phyloP scores from a whole-genome alignment of 2,797 vertebrate species.

The Ciconia nigra region DNA sequence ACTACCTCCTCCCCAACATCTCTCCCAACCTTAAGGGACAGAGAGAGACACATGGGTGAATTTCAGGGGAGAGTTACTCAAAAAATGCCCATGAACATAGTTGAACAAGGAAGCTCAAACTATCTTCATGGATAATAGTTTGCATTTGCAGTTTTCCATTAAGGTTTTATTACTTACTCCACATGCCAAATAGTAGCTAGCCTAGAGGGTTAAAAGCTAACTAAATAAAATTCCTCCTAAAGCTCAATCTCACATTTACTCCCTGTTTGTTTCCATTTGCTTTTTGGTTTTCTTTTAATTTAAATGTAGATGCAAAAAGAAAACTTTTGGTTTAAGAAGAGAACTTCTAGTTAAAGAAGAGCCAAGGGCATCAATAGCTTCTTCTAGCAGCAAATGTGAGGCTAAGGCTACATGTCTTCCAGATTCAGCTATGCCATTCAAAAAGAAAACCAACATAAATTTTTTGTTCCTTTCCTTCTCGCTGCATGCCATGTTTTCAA shows the following conservation, averaged over 20 bases:
- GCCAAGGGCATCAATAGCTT: neutral
- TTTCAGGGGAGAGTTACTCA: neutral
- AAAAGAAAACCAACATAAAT: neutral
- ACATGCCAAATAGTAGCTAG: neutral
- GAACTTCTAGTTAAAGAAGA: neutral
- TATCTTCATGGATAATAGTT: neutral
- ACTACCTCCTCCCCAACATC: accelerated
- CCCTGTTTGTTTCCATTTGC: neutral
- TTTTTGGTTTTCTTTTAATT: neutral
- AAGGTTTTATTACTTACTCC: neutral
- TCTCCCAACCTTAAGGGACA: neutral
- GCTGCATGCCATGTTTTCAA: accelerated
- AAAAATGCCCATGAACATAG: neutral
- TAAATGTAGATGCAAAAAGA: neutral
- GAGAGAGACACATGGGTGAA: neutral
- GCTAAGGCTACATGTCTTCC: neutral
- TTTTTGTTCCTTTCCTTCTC: neutral
- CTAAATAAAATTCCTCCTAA: neutral
- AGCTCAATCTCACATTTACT: neutral
- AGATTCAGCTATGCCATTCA: neutral
- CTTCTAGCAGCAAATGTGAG: neutral
- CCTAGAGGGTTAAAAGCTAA: neutral
- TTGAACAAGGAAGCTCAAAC: neutral
- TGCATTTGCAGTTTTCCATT: neutral
- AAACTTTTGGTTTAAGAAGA: neutral